Evolutionary conservation across 92 coral and sea anemone genomes (phyloP).

Genomic region (Epizoanthus illoricatus): DNA sequence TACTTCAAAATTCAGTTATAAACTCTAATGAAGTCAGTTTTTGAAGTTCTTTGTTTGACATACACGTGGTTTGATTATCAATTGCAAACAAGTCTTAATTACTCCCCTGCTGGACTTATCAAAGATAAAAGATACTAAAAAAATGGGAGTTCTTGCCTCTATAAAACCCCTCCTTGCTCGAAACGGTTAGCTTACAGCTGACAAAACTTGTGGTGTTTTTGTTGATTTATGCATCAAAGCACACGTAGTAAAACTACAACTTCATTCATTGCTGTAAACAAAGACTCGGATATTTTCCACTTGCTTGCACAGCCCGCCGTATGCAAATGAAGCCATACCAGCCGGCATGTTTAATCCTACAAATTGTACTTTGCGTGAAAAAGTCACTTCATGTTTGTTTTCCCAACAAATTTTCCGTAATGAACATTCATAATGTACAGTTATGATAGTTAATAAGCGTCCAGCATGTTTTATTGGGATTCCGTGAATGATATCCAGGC

Average conservation of each 20-base stretch:
- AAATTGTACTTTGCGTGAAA: constrained; percentile 28
- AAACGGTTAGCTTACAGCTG: background rate
- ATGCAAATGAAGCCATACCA: constrained; percentile 25
- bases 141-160: background rate
- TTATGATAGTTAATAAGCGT: background rate
- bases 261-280: constrained; percentile 25
- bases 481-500: constrained; percentile 21
- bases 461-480: constrained; percentile 5
- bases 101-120: background rate
- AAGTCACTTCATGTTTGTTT: constrained; percentile 18
- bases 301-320: constrained; percentile 31
- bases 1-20: constrained; percentile 12
- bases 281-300: constrained; percentile 14
- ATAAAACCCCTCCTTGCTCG: background rate
- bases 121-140: constrained; percentile 3
- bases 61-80: constrained; percentile 42
- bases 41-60: constrained; percentile 37
- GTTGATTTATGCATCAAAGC: constrained; percentile 21
- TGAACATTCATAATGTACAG: constrained; percentile 18
- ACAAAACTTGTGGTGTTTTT: background rate
- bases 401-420: background rate
- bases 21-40: constrained; percentile 25
- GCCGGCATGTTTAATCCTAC: background rate
- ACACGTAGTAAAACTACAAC: constrained; percentile 40
- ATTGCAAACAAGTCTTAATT: constrained; percentile 17